These are phyloP conservation scores for Onychomys arenicola DNA, from an alignment of 2,797 vertebrate genomes.

Conservation along the genomic window DNA sequence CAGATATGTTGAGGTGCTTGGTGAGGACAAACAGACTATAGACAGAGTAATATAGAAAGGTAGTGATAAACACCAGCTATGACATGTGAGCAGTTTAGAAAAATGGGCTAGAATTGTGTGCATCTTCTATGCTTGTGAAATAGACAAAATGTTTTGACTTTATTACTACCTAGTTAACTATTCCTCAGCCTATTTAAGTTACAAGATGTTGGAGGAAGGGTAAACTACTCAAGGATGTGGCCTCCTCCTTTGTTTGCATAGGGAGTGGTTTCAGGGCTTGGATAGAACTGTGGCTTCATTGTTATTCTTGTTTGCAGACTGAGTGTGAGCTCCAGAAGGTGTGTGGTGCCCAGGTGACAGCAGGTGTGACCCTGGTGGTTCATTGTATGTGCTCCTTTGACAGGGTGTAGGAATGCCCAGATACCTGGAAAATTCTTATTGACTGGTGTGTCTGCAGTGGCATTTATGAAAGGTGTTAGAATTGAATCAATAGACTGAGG, in stretches of 20 bases:
- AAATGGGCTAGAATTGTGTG: neutral
- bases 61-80: neutral
- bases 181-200: neutral
- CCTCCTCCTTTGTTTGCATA: neutral
- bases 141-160: neutral
- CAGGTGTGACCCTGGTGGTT: neutral
- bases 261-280: fast-evolving
- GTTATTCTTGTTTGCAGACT: neutral
- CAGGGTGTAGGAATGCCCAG: neutral
- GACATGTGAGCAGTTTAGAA: neutral
- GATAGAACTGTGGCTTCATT: neutral
- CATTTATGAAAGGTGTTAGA: neutral
- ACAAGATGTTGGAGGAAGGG: neutral
- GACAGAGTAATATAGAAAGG: neutral
- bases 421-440: neutral
- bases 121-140: neutral
- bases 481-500: neutral
- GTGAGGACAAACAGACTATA: neutral
- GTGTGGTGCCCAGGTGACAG: neutral
- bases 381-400: neutral
- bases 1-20: neutral
- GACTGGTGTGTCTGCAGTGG: neutral
- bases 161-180: neutral
- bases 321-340: neutral
- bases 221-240: neutral